A percentile compares a stretch with the other conserved stretches of the same genome.
phyloP scores from a whole-genome alignment of 2,888 invertebrate genomes.

The Tenthredo scrophulariae region DNA sequence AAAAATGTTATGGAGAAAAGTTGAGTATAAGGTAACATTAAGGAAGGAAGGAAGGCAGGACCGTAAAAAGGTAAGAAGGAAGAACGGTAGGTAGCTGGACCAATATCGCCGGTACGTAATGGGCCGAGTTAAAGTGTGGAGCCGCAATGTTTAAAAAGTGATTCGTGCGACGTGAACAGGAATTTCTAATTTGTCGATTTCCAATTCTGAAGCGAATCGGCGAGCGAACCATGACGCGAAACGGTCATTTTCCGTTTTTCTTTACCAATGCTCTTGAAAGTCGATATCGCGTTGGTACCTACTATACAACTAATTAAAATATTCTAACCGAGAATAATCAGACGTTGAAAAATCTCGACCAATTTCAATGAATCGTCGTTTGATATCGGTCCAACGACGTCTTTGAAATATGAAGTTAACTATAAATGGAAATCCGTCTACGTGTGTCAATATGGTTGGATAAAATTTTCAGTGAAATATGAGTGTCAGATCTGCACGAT shows the following conservation, averaged over 20 bases:
- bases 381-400: constrained; percentile 26
- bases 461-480: not conserved
- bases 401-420: constrained; percentile 19
- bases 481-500: not conserved
- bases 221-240: constrained; percentile 18
- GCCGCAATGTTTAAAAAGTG: constrained; percentile 25
- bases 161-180: constrained; percentile 18
- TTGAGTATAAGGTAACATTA: not conserved
- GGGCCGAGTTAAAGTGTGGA: not conserved
- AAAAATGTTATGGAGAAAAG: not conserved
- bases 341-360: not conserved
- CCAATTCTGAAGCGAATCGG: constrained; percentile 49
- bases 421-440: not conserved
- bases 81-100: not conserved
- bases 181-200: constrained; percentile 50
- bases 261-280: constrained; percentile 48
- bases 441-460: not conserved
- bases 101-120: not conserved
- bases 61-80: not conserved
- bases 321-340: constrained; percentile 28
- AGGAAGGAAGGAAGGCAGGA: not conserved
- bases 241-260: constrained; percentile 49
- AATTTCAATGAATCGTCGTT: not conserved
- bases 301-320: constrained; percentile 6
- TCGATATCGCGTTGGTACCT: constrained; percentile 29